Percentiles rank a stretch among this genome's conserved stretches.
Evolutionary conservation across 2,113 vertebrate genomes (phyloP).

Genomic region (Sapajus apella): DNA sequence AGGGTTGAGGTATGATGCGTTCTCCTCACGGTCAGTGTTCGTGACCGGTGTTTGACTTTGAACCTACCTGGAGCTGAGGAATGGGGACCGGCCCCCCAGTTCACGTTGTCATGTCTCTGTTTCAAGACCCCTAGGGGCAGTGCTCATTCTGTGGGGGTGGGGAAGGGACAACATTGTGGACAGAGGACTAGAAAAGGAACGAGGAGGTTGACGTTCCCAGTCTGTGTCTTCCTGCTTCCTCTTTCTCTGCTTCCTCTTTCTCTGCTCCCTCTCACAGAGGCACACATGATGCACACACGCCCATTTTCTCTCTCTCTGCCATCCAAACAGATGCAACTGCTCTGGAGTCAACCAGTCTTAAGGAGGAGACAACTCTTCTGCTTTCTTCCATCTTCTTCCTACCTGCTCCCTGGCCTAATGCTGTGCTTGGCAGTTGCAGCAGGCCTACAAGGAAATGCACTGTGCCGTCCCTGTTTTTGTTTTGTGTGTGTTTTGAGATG

Average conservation of each 20-base stretch:
- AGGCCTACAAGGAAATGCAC: conserved; percentile 32
- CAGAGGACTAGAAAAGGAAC: neutral
- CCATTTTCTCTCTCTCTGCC: neutral
- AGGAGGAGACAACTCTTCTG: neutral
- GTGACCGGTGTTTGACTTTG: neutral
- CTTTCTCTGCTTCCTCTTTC: neutral
- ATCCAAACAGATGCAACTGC: neutral
- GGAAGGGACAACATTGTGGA: neutral
- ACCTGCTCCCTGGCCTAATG: neutral
- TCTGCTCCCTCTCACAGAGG: neutral
- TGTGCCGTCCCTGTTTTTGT: neutral
- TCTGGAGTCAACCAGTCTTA: neutral
- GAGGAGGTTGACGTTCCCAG: neutral
- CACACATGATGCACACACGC: accelerated
- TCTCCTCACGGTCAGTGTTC: neutral
- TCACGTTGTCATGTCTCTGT: neutral
- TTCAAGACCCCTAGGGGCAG: neutral
- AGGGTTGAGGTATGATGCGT: neutral
- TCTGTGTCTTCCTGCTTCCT: neutral
- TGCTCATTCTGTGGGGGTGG: neutral
- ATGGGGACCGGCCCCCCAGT: neutral
- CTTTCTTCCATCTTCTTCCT: neutral
- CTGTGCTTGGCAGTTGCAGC: neutral
- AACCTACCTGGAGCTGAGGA: neutral
- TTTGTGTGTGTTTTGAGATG: neutral